A percentile compares a stretch with the other conserved stretches of the same genome.
Conservation (phyloP, 2,113 vertebrate genomes). For the Alethe diademata region DNA sequence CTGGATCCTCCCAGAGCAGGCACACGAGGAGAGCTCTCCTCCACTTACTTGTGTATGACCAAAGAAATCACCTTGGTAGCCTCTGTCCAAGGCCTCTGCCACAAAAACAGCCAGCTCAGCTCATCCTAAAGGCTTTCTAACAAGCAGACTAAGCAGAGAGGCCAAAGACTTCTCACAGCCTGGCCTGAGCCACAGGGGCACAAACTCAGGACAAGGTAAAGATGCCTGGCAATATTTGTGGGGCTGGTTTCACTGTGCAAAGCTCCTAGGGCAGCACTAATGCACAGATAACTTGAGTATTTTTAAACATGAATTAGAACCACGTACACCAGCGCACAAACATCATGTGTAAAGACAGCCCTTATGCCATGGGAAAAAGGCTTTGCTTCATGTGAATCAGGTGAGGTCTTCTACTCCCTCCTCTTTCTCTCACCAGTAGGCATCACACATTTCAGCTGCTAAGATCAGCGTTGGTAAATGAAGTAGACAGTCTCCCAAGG, state of each 20-base stretch:
- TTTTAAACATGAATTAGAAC: not conserved
- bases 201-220: not conserved
- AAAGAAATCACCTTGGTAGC: not conserved
- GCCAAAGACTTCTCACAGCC: not conserved
- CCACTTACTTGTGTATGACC: not conserved
- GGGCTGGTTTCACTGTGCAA: not conserved
- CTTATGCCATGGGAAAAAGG: not conserved
- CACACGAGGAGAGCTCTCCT: not conserved
- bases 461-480: not conserved
- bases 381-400: not conserved
- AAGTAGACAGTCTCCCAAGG: not conserved
- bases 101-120: not conserved
- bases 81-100: not conserved
- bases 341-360: not conserved
- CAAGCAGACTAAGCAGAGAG: not conserved
- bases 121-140: not conserved
- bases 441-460: not conserved
- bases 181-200: not conserved
- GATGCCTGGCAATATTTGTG: not conserved
- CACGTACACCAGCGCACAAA: not conserved
- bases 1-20: not conserved
- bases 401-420: not conserved
- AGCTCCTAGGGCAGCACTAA: not conserved
- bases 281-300: not conserved
- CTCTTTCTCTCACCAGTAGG: not conserved